Evolutionary conservation across 2,113 vertebrate genomes (phyloP), one percentile per base, ranked within the genome.

Genomic region (Ahaetulla prasina): DNA sequence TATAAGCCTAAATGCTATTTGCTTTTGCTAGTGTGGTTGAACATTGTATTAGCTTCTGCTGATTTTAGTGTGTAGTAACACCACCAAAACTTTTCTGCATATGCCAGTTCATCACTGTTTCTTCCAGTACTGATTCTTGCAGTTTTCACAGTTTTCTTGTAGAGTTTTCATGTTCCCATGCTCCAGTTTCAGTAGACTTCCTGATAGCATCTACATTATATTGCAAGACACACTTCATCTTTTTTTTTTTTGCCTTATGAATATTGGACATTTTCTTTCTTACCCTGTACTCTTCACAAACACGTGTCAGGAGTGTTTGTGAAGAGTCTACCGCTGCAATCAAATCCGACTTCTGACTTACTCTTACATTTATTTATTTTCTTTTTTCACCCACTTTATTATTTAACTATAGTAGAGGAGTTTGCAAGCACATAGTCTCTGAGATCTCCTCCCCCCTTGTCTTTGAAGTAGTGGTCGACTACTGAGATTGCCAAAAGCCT

Each of bases 361-460:
- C 68, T 35, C 68, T 74, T 74, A 39, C 6, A 74, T 74, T 74
- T 74, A 74, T 74, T 74, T 74, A n/a, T 39, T n/a, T 16, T 74
- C 68, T 20, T 74, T 74, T 74, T 35, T 16, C 68, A 35, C 14
- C 68, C 14, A 74, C 68, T 74, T 39, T 20, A 39, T 74, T 39
- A 74, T 74, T 74, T 39, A 74, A n/a, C n/a, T 16, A 74, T 35
- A 35, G 35, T 74, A 74, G 63, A 74, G n/a, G 68, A 74, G 2
- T 20, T 20, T 74, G 68, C 68, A 74, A 39, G n/a, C n/a, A 74
- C 16, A 14, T 74, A 74, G 16, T 74, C 68, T 74, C 68, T 20
- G n/a, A 39, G 68, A 20, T 20, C 63, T 74, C 2, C 4, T 2
- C 2, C 7, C 1, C 2, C 7, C 16, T 16, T 0, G 2, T 35